These are phyloP conservation scores for Camptogramma bilineatum DNA, from an alignment of 2,888 invertebrate genomes.

Conservation along the genomic window DNA sequence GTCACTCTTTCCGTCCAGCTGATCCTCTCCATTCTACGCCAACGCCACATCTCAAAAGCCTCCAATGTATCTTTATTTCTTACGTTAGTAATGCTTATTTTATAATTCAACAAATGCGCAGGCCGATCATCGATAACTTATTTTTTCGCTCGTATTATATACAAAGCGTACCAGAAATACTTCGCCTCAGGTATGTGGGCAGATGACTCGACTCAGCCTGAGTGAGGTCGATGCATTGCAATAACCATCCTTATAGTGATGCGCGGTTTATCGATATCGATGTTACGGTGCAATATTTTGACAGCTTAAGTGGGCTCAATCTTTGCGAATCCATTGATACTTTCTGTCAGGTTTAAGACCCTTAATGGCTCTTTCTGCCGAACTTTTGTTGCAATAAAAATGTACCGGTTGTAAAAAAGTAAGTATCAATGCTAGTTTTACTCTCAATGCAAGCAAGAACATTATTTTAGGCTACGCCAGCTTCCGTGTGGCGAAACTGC, in stretches of 20 bases:
- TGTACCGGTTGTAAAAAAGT: not conserved
- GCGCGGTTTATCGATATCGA: conserved; percentile 21
- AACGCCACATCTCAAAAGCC: no score
- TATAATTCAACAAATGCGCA: not conserved
- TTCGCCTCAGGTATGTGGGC: conserved; percentile 23
- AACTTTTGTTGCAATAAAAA: not conserved
- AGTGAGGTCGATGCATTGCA: conserved; percentile 17
- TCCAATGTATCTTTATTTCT: no score
- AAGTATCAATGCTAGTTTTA: not conserved
- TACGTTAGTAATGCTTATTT: not conserved
- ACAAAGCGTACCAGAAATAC: conserved; percentile 30
- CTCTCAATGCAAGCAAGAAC: conserved; percentile 10
- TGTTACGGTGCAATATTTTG: conserved; percentile 34
- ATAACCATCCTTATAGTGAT: conserved; percentile 23
- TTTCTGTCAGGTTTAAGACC: not conserved
- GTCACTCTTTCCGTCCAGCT: no score
- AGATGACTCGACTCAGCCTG: conserved; percentile 22
- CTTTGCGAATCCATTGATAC: not conserved
- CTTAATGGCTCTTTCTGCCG: conserved; percentile 5
- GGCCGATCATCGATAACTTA: conserved; percentile 7
- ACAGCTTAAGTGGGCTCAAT: conserved; percentile 27
- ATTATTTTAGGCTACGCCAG: conserved; percentile 29
- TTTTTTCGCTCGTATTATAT: conserved; percentile 21
- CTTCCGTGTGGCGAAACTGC: conserved; percentile 34
- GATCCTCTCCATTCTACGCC: no score